These are phyloP conservation scores for Limnephilus auricula DNA, from an alignment of 2,888 invertebrate species.

Conservation along the genomic window DNA sequence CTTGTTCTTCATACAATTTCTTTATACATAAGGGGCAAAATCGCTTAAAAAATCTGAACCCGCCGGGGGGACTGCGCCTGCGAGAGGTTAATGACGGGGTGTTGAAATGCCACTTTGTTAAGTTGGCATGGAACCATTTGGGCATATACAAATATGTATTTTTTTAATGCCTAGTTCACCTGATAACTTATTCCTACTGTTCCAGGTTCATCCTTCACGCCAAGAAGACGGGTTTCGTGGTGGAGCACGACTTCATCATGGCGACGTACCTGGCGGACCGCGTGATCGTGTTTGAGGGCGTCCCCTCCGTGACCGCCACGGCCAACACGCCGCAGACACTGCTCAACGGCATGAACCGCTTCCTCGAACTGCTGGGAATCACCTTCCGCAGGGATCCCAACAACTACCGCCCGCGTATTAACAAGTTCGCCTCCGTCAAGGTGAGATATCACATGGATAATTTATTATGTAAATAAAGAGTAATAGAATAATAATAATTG, in stretches of 20 bases:
- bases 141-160: background rate
- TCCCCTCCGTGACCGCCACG: constrained; percentile 91
- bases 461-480: too few relatives aligned
- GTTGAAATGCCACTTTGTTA: too few relatives aligned
- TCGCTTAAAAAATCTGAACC: too few relatives aligned
- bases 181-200: background rate
- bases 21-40: too few relatives aligned
- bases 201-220: constrained; percentile 96
- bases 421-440: constrained; percentile 97
- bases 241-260: constrained; percentile 99
- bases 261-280: constrained; percentile 99
- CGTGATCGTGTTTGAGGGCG: constrained; percentile 98
- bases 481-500: too few relatives aligned
- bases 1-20: too few relatives aligned
- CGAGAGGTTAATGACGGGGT: too few relatives aligned
- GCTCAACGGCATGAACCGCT: constrained; percentile 98
- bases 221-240: constrained; percentile 99
- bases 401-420: constrained; percentile 98
- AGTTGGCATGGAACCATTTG: too few relatives aligned
- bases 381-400: constrained; percentile 99
- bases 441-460: constrained; percentile 74
- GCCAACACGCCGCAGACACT: constrained; percentile 96
- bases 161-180: background rate
- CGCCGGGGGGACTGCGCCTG: too few relatives aligned
- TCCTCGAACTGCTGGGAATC: constrained; percentile 95